A percentile compares a stretch with the other conserved stretches of the same genome.
Evolutionary conservation across 2,113 vertebrate species (phyloP).

Genomic region (Calidris pygmaea): DNA sequence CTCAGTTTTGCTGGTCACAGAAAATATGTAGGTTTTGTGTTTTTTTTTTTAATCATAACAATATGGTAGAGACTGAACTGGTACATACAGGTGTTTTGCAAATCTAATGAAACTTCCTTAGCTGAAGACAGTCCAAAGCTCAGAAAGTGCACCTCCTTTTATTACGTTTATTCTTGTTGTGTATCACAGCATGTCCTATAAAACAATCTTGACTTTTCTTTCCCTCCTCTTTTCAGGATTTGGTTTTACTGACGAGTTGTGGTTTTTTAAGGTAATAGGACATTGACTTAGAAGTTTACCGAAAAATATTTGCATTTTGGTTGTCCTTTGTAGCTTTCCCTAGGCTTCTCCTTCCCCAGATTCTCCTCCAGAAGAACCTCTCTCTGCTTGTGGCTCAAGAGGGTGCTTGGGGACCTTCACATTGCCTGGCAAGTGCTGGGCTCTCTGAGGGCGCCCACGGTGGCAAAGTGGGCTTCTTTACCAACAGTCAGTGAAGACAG

Average conservation of each 20-base stretch:
- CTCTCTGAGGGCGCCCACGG: background rate
- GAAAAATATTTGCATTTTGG: background rate
- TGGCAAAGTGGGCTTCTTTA: background rate
- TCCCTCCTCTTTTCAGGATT: background rate
- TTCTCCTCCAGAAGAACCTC: background rate
- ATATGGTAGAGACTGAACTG: background rate
- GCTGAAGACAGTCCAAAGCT: background rate
- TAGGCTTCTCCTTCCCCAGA: background rate
- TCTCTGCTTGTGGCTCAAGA: background rate
- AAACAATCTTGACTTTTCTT: background rate
- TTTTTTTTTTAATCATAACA: background rate
- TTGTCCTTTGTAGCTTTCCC: background rate
- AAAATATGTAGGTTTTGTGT: background rate
- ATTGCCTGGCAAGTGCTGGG: background rate
- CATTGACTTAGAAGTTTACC: background rate
- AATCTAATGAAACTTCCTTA: background rate
- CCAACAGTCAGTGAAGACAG: background rate
- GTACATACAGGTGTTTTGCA: background rate
- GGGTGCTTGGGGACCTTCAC: background rate
- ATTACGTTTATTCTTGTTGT: background rate
- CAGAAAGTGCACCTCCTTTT: background rate
- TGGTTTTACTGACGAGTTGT: background rate
- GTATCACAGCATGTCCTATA: background rate
- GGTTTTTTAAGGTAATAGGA: background rate
- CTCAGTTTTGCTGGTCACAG: accelerated